phyloP scores from a whole-genome alignment of 2,113 vertebrate genomes.

The Engystomops pustulosus region DNA sequence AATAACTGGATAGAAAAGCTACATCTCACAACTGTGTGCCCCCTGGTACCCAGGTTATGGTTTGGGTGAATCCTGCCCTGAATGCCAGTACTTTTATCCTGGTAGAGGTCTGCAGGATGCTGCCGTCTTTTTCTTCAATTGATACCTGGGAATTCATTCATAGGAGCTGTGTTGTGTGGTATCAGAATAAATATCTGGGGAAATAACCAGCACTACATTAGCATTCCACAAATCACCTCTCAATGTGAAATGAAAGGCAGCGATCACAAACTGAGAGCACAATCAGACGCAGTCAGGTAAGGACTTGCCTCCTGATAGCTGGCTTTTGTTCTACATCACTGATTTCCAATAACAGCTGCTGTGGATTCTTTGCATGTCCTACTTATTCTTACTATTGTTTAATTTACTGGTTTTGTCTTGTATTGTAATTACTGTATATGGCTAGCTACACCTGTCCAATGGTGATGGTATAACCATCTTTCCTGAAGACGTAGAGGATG shows the following conservation, averaged over 20 bases:
- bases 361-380: neutral
- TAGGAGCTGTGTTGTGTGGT: neutral
- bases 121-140: neutral
- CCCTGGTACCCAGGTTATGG: too few species aligned
- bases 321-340: constrained; percentile 25
- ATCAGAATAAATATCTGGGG: neutral
- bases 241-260: constrained; percentile 50
- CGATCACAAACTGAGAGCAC: constrained; percentile 11
- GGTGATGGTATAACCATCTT: too few species aligned
- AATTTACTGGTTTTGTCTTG: neutral
- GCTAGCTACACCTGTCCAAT: too few species aligned
- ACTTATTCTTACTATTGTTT: neutral
- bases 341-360: neutral
- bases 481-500: too few species aligned
- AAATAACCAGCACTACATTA: constrained; percentile 31
- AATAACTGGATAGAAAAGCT: too few species aligned
- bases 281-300: constrained; percentile 28
- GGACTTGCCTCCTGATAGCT: constrained; percentile 23
- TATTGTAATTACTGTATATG: too few species aligned
- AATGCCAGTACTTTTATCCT: too few species aligned
- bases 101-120: neutral
- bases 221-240: constrained; percentile 37
- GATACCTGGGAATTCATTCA: neutral
- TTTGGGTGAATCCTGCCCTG: too few species aligned
- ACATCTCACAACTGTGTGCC: too few species aligned